Percentiles rank a stretch among this genome's conserved stretches.
Conservation (phyloP, 2,113 vertebrate species). For the Tylochromis polylepis region DNA sequence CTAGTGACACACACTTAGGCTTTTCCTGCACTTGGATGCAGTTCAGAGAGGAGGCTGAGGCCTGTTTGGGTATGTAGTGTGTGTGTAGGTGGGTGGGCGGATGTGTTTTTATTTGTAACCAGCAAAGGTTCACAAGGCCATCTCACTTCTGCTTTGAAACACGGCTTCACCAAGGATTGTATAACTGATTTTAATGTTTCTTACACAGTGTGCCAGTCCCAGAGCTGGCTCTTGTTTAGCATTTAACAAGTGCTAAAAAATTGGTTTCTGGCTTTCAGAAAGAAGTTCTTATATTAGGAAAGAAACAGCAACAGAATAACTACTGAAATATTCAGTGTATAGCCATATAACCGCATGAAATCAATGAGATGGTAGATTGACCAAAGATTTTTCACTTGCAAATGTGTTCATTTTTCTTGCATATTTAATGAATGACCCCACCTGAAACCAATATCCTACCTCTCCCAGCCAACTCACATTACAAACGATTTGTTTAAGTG, state of each 20-base stretch:
- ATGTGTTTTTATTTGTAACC: conserved; percentile 34
- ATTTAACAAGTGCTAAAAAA: background rate
- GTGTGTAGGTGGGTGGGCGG: conserved; percentile 24
- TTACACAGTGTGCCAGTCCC: background rate
- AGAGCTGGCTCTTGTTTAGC: background rate
- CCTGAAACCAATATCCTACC: background rate
- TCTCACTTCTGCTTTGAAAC: conserved; percentile 49
- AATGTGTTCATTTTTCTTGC: background rate
- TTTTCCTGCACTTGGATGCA: conserved; percentile 25
- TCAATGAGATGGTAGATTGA: background rate
- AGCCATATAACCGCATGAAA: background rate
- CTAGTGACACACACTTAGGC: conserved; percentile 35
- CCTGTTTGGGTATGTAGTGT: conserved; percentile 14
- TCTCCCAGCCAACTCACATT: background rate
- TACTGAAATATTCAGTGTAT: background rate
- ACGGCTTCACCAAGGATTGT: conserved; percentile 15
- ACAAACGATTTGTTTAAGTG: conserved; percentile 58
- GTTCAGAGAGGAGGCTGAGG: conserved; percentile 35
- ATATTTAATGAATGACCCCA: background rate
- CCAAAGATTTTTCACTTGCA: background rate
- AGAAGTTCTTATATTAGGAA: background rate
- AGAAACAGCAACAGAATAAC: background rate
- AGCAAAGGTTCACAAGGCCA: conserved; percentile 18
- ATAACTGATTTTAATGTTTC: conserved; percentile 1
- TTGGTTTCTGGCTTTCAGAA: background rate